Evolutionary conservation across 2,888 invertebrate species (phyloP), one percentile per base, ranked within the genome.

Genomic region (Trichopria drosophilae): DNA sequence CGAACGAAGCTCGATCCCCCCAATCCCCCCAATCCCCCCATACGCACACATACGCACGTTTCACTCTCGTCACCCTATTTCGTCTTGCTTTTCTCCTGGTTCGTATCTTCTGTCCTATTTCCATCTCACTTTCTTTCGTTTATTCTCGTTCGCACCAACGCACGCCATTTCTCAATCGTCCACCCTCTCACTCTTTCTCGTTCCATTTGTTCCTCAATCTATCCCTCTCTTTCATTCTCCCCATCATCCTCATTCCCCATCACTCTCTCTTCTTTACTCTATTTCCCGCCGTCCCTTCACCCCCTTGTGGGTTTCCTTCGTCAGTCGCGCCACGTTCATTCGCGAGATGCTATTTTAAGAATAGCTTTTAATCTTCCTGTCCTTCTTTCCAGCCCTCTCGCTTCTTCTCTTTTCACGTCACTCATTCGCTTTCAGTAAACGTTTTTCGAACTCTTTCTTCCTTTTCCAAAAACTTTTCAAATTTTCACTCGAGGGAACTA

Each of bases 311-410:
- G 4, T 32, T 24, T 35, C 37, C 44, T 40, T 34, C 45, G 44
- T 47, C 34, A 29, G 37, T 37, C 49, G 35, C 45, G 45, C 57
- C 46, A 32, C 52, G 51, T 53, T 57, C 57, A 55, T 56, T 62
- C 57, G 54, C 57, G 26, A 57, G 69, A 66, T 67, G 71, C 72
- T 74, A 75, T 74, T 74, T 75, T 75, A 74, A 75, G 74, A 74
- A 72, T 73, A 72, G 71, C 70, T 69, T 68, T n/a, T 60, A 61
- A 63, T 63, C 66, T 58, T 55, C 55, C 58, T 65, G 61, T 63
- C 61, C 54, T 43, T 61, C 61, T 50, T 47, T 48, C 42, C 29
- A 35, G 35, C 26, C 36, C 43, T 47, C 44, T 42, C 28, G 19
- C 42, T 28, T 12, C 34, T 37, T 16, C 42, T 57, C 31, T 32